These are phyloP conservation scores for Entomyzon cyanotis DNA, from an alignment of 2,113 vertebrate genomes.

Conservation along the genomic window DNA sequence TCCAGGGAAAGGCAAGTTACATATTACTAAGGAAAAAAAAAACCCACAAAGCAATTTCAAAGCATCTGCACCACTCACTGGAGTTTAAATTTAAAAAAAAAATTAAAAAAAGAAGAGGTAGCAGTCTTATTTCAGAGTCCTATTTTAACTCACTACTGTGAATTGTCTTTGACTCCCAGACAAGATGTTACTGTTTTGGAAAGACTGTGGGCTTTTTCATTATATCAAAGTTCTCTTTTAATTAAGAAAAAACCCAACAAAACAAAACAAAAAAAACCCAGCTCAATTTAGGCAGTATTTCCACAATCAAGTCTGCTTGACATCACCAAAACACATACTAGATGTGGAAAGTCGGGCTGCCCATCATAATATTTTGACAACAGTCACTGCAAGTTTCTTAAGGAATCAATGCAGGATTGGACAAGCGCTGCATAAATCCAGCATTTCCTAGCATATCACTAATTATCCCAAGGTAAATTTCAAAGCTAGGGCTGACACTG, in stretches of 20 bases:
- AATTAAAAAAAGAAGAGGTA: not conserved
- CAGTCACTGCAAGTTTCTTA: not conserved
- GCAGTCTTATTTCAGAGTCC: not conserved
- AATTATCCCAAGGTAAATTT: not conserved
- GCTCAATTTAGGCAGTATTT: not conserved
- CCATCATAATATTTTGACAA: not conserved
- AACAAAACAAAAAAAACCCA: not conserved
- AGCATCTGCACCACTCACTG: not conserved
- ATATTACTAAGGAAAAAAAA: not conserved
- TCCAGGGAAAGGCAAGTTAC: not conserved
- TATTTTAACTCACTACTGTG: not conserved
- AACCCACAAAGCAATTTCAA: not conserved
- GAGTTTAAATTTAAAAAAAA: not conserved
- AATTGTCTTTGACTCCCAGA: not conserved
- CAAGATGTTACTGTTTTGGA: not conserved
- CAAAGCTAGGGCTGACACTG: not conserved
- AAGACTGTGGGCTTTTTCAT: not conserved
- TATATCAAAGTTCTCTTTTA: not conserved
- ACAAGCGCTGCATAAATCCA: not conserved
- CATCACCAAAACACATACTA: not conserved
- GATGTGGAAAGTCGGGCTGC: not conserved
- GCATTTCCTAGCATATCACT: not conserved
- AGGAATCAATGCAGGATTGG: not conserved
- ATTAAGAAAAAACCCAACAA: not conserved
- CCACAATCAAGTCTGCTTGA: not conserved